These are phyloP conservation scores for Sphaerophoria taeniata DNA, from an alignment of 2,888 invertebrate species.

Conservation along the genomic window DNA sequence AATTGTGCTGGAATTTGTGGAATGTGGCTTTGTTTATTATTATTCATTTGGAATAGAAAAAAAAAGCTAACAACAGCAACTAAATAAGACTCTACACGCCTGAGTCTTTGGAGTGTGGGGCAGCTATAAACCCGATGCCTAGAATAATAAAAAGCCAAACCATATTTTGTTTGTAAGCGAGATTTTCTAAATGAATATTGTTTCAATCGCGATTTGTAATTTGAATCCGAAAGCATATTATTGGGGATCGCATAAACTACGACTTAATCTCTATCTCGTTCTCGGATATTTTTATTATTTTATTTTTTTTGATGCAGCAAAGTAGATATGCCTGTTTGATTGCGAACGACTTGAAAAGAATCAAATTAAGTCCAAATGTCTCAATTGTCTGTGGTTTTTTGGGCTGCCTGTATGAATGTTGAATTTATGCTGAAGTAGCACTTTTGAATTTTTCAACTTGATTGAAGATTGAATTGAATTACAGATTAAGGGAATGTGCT, in stretches of 20 bases:
- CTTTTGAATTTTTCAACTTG: constrained; percentile 21
- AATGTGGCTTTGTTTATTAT: constrained; percentile 54
- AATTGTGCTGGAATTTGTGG: constrained; percentile 65
- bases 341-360: constrained; percentile 4
- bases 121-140: constrained; percentile 9
- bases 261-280: constrained; percentile 25
- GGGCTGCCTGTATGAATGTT: constrained; percentile 4
- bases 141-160: constrained; percentile 30
- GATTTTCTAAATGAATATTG: background rate
- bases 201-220: constrained; percentile 37
- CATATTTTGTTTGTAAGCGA: background rate
- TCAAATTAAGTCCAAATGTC: constrained; percentile 46
- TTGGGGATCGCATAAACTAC: constrained; percentile 24
- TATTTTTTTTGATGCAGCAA: background rate
- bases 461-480: constrained; percentile 5
- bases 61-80: background rate
- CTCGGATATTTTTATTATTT: background rate
- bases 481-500: constrained; percentile 27
- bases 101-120: constrained; percentile 13
- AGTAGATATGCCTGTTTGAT: background rate
- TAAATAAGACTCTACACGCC: constrained; percentile 41
- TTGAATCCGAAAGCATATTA: constrained; percentile 26
- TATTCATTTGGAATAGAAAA: constrained; percentile 41
- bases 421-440: constrained; percentile 42
- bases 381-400: constrained; percentile 36